These are phyloP conservation scores for Gymnocephalus cernua DNA, from an alignment of 2,113 vertebrate species.

Conservation along the genomic window DNA sequence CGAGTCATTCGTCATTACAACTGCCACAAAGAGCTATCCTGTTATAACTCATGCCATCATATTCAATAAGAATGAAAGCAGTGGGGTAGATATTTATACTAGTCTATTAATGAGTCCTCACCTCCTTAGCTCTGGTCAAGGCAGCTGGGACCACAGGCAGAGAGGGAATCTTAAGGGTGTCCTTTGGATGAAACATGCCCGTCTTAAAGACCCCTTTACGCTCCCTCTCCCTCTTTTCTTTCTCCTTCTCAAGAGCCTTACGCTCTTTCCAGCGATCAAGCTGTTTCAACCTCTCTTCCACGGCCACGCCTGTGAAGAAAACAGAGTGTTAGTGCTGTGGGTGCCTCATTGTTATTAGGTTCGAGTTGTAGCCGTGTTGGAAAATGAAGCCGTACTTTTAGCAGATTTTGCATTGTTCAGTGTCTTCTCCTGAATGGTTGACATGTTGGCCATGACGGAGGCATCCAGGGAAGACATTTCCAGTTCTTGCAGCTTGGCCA, in stretches of 20 bases:
- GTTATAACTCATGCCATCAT: not conserved
- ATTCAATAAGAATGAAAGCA: not conserved
- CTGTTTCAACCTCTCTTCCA: slow-evolving; percentile 86
- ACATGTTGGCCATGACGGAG: slow-evolving; percentile 60
- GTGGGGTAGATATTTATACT: not conserved
- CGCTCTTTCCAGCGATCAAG: slow-evolving; percentile 92
- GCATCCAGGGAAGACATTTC: slow-evolving; percentile 70
- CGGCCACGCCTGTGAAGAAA: slow-evolving; percentile 38
- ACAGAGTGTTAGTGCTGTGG: not conserved
- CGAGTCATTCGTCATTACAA: not conserved
- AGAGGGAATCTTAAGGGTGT: slow-evolving; percentile 45
- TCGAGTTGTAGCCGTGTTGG: not conserved
- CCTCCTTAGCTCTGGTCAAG: slow-evolving; percentile 78
- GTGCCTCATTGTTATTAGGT: not conserved
- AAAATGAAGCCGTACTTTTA: slow-evolving; percentile 59
- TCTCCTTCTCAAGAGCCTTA: slow-evolving; percentile 90
- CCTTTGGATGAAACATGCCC: slow-evolving; percentile 87
- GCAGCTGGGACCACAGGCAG: slow-evolving; percentile 44
- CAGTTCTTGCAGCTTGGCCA: slow-evolving; percentile 80
- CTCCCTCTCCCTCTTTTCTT: slow-evolving; percentile 87
- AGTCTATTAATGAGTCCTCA: slow-evolving; percentile 51
- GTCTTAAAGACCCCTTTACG: slow-evolving; percentile 90
- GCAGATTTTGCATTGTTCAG: slow-evolving; percentile 25
- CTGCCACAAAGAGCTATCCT: not conserved
- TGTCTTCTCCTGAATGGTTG: slow-evolving; percentile 52